Base-by-base conservation (phyloP, 2,113 vertebrate species). In the Ceyx cyanopectus region DNA sequence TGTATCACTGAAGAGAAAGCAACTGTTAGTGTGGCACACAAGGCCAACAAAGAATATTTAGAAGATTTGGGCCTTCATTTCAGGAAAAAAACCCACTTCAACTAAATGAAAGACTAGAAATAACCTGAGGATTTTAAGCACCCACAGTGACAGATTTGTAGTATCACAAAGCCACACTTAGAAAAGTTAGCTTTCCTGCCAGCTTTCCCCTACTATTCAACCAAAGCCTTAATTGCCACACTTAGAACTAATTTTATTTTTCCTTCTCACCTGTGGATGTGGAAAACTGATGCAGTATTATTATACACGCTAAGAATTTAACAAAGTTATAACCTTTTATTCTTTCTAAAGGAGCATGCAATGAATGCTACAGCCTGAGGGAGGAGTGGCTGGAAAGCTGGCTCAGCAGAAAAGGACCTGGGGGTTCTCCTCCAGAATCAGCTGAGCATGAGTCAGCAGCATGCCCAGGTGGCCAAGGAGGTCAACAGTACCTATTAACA, bases 111-210 rank as follows among this genome's bases (percentile, higher is more conserved):
- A 72, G 3, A 11, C 8, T 24, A 46, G 32, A 90, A 68, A 37
- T 30, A 89, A 70, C 6, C 23, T n/a, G 37, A 48, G 29, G 6
- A 40, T 21, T 78, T 9, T 57, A 81, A 56, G 15, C 51, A 75
- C 12, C 9, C 5, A 29, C 7, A 22, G 65, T 0, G 0, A n/a
- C 13, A 53, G 19, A 30, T n/a, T 2, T 51, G 2, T 29, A 51
- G 12, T 24, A 63, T 32, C 14, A 21, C 22, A 89, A 81, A 65
- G 14, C 15, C n/a, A 43, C 45, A 23, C 14, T 32, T 17, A 9
- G 5, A 20, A 77, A 17, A 2, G 2, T 41, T 10, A 84, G 7
- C 21, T 6, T 10, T 48, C 29, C 26, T 29, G 18, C 2, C 5
- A 62, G 18, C 10, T 60, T 70, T 15, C 16, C 27, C 18, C 32